These are phyloP conservation scores for Xestia c-nigrum DNA, from an alignment of 2,888 invertebrate species.

Conservation along the genomic window DNA sequence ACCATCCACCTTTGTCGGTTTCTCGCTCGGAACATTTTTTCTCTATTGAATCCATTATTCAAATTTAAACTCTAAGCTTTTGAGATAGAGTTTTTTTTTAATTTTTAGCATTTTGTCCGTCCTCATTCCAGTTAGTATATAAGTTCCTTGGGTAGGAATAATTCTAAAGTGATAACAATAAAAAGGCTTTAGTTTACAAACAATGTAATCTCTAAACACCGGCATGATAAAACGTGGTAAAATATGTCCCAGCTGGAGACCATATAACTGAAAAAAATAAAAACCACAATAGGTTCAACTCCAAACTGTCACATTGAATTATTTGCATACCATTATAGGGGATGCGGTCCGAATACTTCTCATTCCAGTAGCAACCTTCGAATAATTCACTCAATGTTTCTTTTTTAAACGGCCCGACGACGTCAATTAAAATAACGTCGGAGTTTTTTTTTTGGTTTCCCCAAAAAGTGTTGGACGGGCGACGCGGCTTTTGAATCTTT, in stretches of 20 bases:
- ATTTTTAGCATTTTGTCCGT: no score
- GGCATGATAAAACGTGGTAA: slow-evolving; percentile 48
- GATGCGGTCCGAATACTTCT: slow-evolving; percentile 80
- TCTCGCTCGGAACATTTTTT: no score
- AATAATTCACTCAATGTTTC: slow-evolving; percentile 83
- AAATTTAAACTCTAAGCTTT: no score
- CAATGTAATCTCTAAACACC: slow-evolving; percentile 36
- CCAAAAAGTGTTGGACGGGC: slow-evolving; percentile 80
- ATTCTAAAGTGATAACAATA: slow-evolving; percentile 10
- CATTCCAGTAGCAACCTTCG: slow-evolving; percentile 83
- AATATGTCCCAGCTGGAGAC: slow-evolving; percentile 30
- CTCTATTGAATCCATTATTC: no score
- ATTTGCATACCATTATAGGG: slow-evolving; percentile 84
- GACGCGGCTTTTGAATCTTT: slow-evolving; percentile 86
- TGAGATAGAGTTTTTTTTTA: no score
- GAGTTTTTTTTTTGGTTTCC: slow-evolving; percentile 72
- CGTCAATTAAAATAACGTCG: slow-evolving; percentile 89
- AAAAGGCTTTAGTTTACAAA: slow-evolving; percentile 18
- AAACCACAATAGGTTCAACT: slow-evolving; percentile 70
- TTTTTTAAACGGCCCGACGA: slow-evolving; percentile 81
- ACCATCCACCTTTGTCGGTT: no score
- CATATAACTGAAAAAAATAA: slow-evolving; percentile 65
- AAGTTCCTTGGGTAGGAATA: no score
- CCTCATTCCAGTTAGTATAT: no score
- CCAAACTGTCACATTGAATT: slow-evolving; percentile 82